Conservation (phyloP, 2,888 invertebrate genomes). For the Catotricha subobsoleta region DNA sequence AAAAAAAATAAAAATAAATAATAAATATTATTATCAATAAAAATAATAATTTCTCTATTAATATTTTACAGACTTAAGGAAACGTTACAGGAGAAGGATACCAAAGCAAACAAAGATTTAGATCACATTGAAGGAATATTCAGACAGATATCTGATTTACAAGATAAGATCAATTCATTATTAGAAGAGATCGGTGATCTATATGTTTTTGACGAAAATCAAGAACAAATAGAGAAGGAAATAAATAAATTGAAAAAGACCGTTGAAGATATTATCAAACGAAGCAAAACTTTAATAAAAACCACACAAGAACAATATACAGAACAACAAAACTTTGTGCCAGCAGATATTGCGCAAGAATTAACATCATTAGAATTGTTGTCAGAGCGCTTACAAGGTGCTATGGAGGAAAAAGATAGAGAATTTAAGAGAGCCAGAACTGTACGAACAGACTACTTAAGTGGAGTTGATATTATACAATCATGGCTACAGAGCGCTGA, state of each 20-base stretch:
- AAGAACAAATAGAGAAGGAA: conserved; percentile 39
- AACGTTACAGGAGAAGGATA: conserved; percentile 55
- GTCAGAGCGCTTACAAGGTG: conserved; percentile 56
- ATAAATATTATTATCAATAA: background rate
- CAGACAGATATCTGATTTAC: conserved; percentile 47
- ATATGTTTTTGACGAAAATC: conserved; percentile 62
- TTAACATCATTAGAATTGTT: conserved; percentile 65
- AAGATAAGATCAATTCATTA: conserved; percentile 45
- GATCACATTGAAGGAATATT: conserved; percentile 57
- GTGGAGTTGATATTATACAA: conserved; percentile 63
- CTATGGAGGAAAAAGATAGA: conserved; percentile 74
- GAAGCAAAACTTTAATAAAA: conserved; percentile 39
- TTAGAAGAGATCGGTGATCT: conserved; percentile 48
- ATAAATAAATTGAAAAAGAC: conserved; percentile 38
- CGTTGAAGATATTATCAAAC: conserved; percentile 37
- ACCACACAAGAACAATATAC: conserved; percentile 43
- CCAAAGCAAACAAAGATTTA: conserved; percentile 55
- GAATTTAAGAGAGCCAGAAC: conserved; percentile 76
- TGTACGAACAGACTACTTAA: conserved; percentile 58
- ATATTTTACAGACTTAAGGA: conserved; percentile 55
- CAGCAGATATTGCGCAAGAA: conserved; percentile 64
- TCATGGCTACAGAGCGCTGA: conserved; percentile 73
- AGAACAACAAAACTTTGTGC: conserved; percentile 40
- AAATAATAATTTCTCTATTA: conserved; percentile 10
- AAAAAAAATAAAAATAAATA: background rate